Evolutionary conservation across 2,888 invertebrate genomes (phyloP).

Genomic region (Sturmia bella): DNA sequence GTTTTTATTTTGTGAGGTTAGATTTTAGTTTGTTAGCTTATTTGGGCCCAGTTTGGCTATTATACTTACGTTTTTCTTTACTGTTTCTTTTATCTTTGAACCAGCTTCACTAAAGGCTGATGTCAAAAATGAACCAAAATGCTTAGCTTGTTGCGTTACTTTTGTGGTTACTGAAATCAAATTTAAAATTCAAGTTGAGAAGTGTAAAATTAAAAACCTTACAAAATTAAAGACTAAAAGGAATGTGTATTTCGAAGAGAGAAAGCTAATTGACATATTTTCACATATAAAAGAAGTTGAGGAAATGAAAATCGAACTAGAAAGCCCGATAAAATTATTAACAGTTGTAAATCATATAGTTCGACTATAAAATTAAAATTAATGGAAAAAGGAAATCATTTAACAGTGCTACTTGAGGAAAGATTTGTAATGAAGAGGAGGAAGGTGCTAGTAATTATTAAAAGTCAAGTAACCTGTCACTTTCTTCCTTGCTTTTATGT

Average conservation of each 20-base stretch:
- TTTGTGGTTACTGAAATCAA: conserved; percentile 89
- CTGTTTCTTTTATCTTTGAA: conserved; percentile 97
- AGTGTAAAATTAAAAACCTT: neutral
- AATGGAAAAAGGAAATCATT: neutral
- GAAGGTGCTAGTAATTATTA: conserved; percentile 18
- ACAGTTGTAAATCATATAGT: too few species aligned
- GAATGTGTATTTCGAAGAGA: neutral
- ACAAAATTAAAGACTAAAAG: neutral
- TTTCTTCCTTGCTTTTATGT: conserved; percentile 40
- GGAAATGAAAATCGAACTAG: too few species aligned
- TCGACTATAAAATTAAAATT: too few species aligned
- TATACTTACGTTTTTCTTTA: conserved; percentile 95
- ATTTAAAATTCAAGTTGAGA: conserved; percentile 49
- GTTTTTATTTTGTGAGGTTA: conserved; percentile 5
- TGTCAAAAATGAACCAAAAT: conserved; percentile 95
- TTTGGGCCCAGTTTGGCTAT: conserved; percentile 22
- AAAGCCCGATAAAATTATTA: too few species aligned
- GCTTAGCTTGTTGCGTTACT: conserved; percentile 94
- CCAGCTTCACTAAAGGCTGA: conserved; percentile 98
- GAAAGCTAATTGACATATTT: too few species aligned
- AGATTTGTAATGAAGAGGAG: neutral
- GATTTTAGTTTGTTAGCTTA: conserved; percentile 24
- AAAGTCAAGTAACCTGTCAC: conserved; percentile 77
- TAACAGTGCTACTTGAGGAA: neutral
- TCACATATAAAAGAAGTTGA: neutral